These are phyloP conservation scores for Lydus trimaculatus DNA, from an alignment of 2,888 invertebrate species.

Conservation along the genomic window DNA sequence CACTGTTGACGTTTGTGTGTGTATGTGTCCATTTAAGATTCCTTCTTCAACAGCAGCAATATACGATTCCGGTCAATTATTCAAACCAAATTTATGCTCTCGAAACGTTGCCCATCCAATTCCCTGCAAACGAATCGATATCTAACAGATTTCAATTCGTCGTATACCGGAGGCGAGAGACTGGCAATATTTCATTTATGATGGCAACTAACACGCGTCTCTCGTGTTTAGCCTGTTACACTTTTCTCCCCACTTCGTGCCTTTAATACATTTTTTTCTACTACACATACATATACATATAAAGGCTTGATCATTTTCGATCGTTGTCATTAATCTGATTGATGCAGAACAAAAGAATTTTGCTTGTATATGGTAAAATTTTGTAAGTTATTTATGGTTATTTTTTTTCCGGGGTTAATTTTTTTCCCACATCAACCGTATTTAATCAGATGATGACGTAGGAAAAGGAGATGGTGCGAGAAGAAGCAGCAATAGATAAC, in stretches of 20 bases:
- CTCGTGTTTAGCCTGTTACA: constrained; percentile 16
- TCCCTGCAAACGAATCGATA: constrained; percentile 20
- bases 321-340: not conserved
- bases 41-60: constrained; percentile 9
- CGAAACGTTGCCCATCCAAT: constrained; percentile 16
- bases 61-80: constrained; percentile 26
- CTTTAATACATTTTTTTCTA: not conserved
- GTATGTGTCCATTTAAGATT: not conserved
- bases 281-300: not conserved
- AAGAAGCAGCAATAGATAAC: constrained; percentile 45
- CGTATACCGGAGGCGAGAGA: constrained; percentile 20
- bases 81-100: constrained; percentile 29
- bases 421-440: not conserved
- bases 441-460: constrained; percentile 2
- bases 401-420: not conserved
- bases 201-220: constrained; percentile 40
- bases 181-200: constrained; percentile 44
- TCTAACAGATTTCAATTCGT: constrained; percentile 25
- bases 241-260: not conserved
- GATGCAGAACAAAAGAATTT: not conserved
- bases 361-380: not conserved
- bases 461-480: constrained; percentile 4
- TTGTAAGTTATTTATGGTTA: not conserved
- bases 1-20: not conserved
- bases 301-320: not conserved